Conservation (phyloP, 2,888 invertebrate genomes). For the Ochropacha duplaris region DNA sequence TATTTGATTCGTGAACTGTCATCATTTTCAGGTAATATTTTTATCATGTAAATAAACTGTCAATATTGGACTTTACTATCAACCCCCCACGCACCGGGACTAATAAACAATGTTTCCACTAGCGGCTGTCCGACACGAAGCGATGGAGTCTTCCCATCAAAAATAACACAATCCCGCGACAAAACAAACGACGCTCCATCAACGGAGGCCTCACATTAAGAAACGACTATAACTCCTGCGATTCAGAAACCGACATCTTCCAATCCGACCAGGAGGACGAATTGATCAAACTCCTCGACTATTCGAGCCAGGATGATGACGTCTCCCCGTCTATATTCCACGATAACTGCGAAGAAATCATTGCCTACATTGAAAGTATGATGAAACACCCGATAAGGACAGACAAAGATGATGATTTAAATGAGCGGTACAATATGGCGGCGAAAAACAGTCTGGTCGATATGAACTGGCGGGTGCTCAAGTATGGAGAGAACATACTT, state of each 20-base stretch:
- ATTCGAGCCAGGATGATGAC: slow-evolving; percentile 85
- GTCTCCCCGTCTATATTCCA: slow-evolving; percentile 73
- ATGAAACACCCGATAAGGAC: slow-evolving; percentile 49
- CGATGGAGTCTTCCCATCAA: slow-evolving; percentile 76
- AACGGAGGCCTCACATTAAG: slow-evolving; percentile 34
- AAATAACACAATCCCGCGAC: slow-evolving; percentile 55
- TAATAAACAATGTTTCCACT: slow-evolving; percentile 45
- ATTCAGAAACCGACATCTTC: slow-evolving; percentile 89
- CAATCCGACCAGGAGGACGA: slow-evolving; percentile 92
- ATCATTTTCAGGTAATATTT: neutral
- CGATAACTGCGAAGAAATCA: slow-evolving; percentile 72
- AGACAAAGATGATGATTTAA: slow-evolving; percentile 56
- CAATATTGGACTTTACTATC: slow-evolving; percentile 59
- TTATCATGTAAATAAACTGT: slow-evolving; percentile 34
- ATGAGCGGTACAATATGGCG: slow-evolving; percentile 66
- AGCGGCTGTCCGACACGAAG: slow-evolving; percentile 73
- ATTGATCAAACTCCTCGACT: slow-evolving; percentile 88
- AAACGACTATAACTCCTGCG: slow-evolving; percentile 71
- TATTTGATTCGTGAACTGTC: too few relatives aligned
- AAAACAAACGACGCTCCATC: slow-evolving; percentile 53
- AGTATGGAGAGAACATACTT: slow-evolving; percentile 76
- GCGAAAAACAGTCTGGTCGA: slow-evolving; percentile 68
- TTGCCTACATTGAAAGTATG: slow-evolving; percentile 65
- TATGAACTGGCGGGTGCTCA: slow-evolving; percentile 78
- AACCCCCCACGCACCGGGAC: slow-evolving; percentile 19